Conservation (phyloP, 2,888 invertebrate species). For the Buathra laborator region DNA sequence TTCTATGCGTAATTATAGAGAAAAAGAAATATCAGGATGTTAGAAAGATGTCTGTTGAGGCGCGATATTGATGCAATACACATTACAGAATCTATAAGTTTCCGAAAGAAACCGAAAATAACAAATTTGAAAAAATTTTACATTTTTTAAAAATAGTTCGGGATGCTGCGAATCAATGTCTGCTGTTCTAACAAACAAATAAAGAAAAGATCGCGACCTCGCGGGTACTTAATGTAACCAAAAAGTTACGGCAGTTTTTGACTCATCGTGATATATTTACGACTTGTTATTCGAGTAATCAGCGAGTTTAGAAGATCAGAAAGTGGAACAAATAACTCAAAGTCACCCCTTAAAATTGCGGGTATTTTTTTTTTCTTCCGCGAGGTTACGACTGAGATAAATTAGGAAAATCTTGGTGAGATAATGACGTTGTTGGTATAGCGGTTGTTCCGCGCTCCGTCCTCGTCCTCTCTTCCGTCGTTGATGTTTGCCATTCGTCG, state of each 20-base stretch:
- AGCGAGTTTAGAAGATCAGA: neutral
- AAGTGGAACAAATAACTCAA: neutral
- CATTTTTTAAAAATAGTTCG: too few species aligned
- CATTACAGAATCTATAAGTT: too few species aligned
- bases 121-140: too few species aligned
- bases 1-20: too few species aligned
- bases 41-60: too few species aligned
- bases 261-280: neutral
- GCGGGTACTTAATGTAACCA: neutral
- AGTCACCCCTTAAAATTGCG: neutral
- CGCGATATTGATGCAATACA: too few species aligned
- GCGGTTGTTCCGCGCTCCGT: neutral
- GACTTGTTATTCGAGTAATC: neutral
- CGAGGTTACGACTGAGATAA: slow-evolving; percentile 40
- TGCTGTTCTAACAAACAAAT: too few species aligned
- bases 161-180: too few species aligned
- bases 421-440: slow-evolving; percentile 36
- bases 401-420: slow-evolving; percentile 16
- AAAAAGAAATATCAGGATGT: too few species aligned
- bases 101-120: too few species aligned
- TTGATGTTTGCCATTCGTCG: slow-evolving; percentile 39
- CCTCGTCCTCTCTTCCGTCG: slow-evolving; percentile 34
- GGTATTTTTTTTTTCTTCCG: neutral
- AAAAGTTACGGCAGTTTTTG: neutral
- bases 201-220: neutral